phyloP scores from a whole-genome alignment of 2,113 vertebrate genomes.

The Verasper variegatus region DNA sequence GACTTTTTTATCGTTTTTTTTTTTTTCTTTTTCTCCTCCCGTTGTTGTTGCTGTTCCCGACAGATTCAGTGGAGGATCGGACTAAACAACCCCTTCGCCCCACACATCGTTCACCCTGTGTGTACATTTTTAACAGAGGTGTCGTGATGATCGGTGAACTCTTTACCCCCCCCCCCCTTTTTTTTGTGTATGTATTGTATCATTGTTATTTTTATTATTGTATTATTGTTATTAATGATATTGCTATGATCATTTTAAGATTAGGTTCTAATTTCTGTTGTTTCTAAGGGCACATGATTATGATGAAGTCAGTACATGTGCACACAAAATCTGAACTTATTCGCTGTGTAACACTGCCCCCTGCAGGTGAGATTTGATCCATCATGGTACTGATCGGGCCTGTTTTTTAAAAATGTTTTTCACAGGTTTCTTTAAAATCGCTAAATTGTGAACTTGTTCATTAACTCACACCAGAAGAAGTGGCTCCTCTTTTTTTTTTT shows the following conservation, averaged over 20 bases:
- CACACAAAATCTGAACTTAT: constrained; percentile 41
- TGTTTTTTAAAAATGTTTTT: background rate
- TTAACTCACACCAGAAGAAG: constrained; percentile 30
- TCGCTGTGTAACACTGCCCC: constrained; percentile 62
- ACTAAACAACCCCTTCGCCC: background rate
- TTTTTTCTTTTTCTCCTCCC: background rate
- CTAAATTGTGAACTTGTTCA: constrained; percentile 7
- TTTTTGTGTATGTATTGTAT: constrained; percentile 84
- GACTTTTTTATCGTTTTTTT: constrained; percentile 23
- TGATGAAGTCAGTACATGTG: constrained; percentile 55
- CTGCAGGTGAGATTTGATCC: constrained; percentile 55
- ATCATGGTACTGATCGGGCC: constrained; percentile 65
- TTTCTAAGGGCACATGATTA: constrained; percentile 79
- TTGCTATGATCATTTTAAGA: constrained; percentile 76
- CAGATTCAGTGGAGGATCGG: constrained; percentile 40
- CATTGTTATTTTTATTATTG: constrained; percentile 83
- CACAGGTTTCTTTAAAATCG: constrained; percentile 15
- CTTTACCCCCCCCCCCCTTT: background rate
- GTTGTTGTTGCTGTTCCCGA: constrained; percentile 23
- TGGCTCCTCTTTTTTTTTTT: constrained; percentile 21
- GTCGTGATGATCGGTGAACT: constrained; percentile 74
- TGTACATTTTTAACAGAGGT: constrained; percentile 81
- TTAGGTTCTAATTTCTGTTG: constrained; percentile 67
- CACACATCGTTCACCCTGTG: constrained; percentile 56
- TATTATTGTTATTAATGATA: constrained; percentile 82